These are phyloP conservation scores for Wasmannia auropunctata DNA, from an alignment of 1,140 invertebrate genomes.

Conservation along the genomic window DNA sequence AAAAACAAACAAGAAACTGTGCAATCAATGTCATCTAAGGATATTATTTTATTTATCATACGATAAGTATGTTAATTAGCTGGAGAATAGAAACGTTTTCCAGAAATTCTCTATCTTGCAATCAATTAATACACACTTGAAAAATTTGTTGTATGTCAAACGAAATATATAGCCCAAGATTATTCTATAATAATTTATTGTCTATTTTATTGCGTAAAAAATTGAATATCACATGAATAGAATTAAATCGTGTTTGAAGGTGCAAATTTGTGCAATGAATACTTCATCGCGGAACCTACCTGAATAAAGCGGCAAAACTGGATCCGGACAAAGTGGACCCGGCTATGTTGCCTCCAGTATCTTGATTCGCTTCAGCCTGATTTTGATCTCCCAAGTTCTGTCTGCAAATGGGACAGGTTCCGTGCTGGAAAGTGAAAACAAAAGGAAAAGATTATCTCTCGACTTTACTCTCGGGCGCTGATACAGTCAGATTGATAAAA, in stretches of 20 bases:
- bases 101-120: no score
- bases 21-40: background rate
- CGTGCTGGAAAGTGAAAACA: constrained; percentile 88
- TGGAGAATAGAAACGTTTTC: no score
- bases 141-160: no score
- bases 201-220: background rate
- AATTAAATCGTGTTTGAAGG: background rate
- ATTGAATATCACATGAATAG: background rate
- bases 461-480: no score
- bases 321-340: constrained; percentile 83
- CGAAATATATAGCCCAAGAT: no score
- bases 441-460: background rate
- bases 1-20: background rate
- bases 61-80: no score
- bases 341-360: constrained; percentile 82
- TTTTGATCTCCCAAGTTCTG: constrained; percentile 89
- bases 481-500: constrained; percentile 4
- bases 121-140: no score
- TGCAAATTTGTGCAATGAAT: background rate
- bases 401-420: constrained; percentile 97
- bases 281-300: constrained; percentile 72
- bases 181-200: background rate
- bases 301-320: constrained; percentile 85
- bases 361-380: constrained; percentile 81
- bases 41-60: no score